Conservation (phyloP, 2,888 invertebrate genomes). For the Glomeris marginata region DNA sequence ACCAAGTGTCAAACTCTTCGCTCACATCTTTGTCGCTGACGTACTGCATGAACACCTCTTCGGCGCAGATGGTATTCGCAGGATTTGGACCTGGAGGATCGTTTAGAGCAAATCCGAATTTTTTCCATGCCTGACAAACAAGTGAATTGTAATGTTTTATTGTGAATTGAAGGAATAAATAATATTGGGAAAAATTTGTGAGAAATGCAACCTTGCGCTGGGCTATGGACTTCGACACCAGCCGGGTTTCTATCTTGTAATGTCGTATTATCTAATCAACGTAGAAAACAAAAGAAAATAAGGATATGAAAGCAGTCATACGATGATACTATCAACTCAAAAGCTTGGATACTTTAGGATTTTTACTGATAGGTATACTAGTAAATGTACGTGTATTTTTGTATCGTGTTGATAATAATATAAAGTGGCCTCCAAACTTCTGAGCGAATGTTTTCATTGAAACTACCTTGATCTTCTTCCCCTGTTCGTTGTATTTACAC, state of each 20-base stretch:
- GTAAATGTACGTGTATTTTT: too few species aligned
- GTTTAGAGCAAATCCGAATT: constrained; percentile 78
- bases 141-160: constrained; percentile 4
- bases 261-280: constrained; percentile 39
- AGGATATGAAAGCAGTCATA: too few species aligned
- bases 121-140: constrained; percentile 55
- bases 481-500: constrained; percentile 78
- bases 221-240: constrained; percentile 65
- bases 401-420: too few species aligned
- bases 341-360: too few species aligned
- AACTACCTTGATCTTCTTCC: constrained; percentile 58
- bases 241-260: constrained; percentile 80
- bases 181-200: background rate
- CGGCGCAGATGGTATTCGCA: constrained; percentile 89
- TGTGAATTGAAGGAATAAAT: background rate
- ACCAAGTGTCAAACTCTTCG: constrained; percentile 2
- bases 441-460: background rate
- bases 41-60: constrained; percentile 79
- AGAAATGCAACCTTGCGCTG: constrained; percentile 47
- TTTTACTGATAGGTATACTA: too few species aligned
- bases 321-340: too few species aligned
- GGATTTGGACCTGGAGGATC: constrained; percentile 97
- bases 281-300: background rate
- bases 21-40: constrained; percentile 29
- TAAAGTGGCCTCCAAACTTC: too few species aligned